These are phyloP conservation scores for Portunus trituberculatus DNA, from an alignment of 1,140 invertebrate genomes.

Conservation along the genomic window DNA sequence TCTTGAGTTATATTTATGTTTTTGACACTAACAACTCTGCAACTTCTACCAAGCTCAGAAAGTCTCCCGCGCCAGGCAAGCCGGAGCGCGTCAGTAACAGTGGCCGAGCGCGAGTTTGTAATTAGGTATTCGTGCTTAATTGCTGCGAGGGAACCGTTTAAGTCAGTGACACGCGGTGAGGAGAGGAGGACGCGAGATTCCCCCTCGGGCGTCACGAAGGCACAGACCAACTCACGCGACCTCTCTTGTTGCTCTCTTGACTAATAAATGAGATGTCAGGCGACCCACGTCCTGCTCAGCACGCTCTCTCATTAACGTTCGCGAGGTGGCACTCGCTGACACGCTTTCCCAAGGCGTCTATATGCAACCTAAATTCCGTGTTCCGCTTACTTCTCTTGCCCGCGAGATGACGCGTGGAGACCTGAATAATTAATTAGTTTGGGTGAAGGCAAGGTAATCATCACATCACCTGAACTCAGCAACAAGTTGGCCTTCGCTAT, in stretches of 20 bases:
- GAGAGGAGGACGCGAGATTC: slow-evolving; percentile 37
- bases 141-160: slow-evolving; percentile 40
- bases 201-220: slow-evolving; percentile 47
- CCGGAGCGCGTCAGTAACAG: background rate
- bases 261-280: slow-evolving; percentile 62
- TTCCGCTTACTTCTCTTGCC: background rate
- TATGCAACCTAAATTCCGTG: background rate
- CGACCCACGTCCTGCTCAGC: slow-evolving; percentile 32
- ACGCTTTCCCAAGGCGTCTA: background rate
- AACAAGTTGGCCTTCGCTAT: slow-evolving; percentile 39
- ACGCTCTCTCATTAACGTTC: slow-evolving; percentile 52
- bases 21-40: slow-evolving; percentile 26
- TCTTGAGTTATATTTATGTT: slow-evolving; percentile 51
- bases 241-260: slow-evolving; percentile 55
- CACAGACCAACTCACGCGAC: slow-evolving; percentile 46
- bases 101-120: slow-evolving; percentile 45
- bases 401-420: slow-evolving; percentile 35
- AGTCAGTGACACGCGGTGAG: slow-evolving; percentile 38
- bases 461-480: slow-evolving; percentile 32
- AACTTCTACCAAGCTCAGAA: too few species aligned
- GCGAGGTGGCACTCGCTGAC: background rate
- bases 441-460: slow-evolving; percentile 18
- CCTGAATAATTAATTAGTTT: slow-evolving; percentile 47
- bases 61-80: background rate
- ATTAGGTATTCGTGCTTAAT: slow-evolving; percentile 70